phyloP scores from a whole-genome alignment of 2,113 vertebrate genomes.

The Aleadryas rufinucha region DNA sequence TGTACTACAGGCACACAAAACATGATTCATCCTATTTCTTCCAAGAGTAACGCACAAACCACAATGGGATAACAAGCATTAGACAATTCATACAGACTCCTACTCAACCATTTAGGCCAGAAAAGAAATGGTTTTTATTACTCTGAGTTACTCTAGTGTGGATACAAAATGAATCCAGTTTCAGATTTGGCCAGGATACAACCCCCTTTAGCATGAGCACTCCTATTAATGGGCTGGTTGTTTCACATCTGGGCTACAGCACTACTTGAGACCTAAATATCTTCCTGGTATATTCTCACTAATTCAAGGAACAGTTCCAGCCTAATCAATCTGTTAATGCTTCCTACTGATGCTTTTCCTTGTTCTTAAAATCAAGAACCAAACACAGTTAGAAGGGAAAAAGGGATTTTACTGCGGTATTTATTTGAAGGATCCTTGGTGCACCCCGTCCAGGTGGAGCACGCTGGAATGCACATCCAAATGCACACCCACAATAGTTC shows the following conservation, averaged over 20 bases:
- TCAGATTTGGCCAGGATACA: neutral
- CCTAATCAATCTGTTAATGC: neutral
- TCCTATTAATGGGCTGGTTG: neutral
- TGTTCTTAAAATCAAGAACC: too few relatives aligned
- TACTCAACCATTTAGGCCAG: neutral
- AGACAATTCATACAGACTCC: neutral
- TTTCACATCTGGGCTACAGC: neutral
- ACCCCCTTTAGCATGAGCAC: neutral
- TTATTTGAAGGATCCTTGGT: too few relatives aligned
- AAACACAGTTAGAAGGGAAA: too few relatives aligned
- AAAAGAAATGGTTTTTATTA: neutral
- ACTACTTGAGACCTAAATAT: neutral
- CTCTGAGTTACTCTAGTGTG: neutral
- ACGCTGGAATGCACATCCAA: too few relatives aligned
- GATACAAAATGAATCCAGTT: neutral
- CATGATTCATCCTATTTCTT: neutral
- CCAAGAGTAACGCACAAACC: neutral
- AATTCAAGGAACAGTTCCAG: neutral
- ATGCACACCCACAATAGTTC: too few relatives aligned
- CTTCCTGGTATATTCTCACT: neutral
- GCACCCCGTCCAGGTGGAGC: too few relatives aligned
- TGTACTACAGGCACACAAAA: neutral
- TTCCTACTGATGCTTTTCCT: too few relatives aligned
- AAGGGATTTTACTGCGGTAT: too few relatives aligned
- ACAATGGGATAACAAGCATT: neutral